Percentiles rank a stretch among this genome's conserved stretches.
Evolutionary conservation across 2,888 invertebrate genomes (phyloP).

Genomic region (Drosophila maculinotata): DNA sequence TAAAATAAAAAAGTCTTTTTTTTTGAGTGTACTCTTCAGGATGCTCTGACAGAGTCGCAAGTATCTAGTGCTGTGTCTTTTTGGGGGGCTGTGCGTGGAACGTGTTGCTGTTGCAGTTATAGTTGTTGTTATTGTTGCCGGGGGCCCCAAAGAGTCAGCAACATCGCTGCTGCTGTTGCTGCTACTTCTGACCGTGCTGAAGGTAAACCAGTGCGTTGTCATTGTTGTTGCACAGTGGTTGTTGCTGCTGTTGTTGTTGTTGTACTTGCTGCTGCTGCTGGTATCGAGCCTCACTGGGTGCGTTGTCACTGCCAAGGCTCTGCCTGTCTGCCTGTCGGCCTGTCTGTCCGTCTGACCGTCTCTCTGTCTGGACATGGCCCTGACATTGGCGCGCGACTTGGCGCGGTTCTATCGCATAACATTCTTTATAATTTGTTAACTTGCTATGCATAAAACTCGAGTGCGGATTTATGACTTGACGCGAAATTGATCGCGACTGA

Average conservation of each 20-base stretch:
- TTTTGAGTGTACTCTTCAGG: conserved; percentile 5
- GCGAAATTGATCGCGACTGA: conserved; percentile 78
- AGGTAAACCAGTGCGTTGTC: conserved; percentile 81
- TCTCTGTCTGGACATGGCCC: conserved; percentile 28
- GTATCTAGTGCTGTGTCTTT: conserved; percentile 38
- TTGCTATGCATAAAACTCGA: conserved; percentile 73
- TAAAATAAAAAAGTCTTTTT: no score
- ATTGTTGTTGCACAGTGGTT: conserved; percentile 65
- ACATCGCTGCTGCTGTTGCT: conserved; percentile 37
- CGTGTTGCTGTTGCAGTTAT: conserved; percentile 19
- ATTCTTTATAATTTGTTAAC: conserved; percentile 77
- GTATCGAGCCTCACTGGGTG: conserved; percentile 36
- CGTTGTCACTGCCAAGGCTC: conserved; percentile 72
- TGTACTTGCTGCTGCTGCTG: conserved; percentile 35
- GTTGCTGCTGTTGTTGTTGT: conserved; percentile 14
- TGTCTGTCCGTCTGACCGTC: conserved; percentile 9
- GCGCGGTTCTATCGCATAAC: conserved; percentile 68
- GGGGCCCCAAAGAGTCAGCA: conserved; percentile 35
- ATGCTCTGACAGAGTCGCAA: conserved; percentile 26
- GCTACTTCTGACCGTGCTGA: conserved; percentile 72
- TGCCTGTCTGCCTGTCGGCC: conserved; percentile 13
- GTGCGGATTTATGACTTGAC: conserved; percentile 76
- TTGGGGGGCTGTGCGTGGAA: conserved; percentile 50
- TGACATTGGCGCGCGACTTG: conserved; percentile 68
- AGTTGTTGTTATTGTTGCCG: conserved; percentile 28